These are phyloP conservation scores for Antedon mediterranea DNA, from an alignment of 53 echinoderm and acorn worm species.

Conservation along the genomic window DNA sequence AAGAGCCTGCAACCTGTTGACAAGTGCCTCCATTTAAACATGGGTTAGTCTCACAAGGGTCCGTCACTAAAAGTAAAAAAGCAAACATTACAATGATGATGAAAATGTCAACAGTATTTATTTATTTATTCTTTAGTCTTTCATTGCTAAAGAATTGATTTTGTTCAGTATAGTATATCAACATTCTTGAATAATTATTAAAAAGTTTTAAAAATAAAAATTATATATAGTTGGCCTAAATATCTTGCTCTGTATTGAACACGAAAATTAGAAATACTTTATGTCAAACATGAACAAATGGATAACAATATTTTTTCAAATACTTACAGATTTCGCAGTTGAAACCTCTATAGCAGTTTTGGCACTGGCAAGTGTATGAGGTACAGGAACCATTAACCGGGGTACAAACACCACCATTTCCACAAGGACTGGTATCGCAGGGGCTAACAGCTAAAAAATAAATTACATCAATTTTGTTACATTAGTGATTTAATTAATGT, in stretches of 20 bases:
- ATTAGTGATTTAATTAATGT: too few species aligned
- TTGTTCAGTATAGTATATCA: too few species aligned
- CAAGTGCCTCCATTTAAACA: conserved; percentile 66
- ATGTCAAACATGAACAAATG: too few species aligned
- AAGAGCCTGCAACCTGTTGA: conserved; percentile 21
- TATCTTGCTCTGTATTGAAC: too few species aligned
- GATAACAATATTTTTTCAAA: too few species aligned
- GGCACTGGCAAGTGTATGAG: conserved; percentile 48
- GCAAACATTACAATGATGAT: not conserved
- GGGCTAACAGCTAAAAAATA: conserved; percentile 40
- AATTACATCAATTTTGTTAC: not conserved
- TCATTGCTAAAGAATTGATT: too few species aligned
- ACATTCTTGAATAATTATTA: too few species aligned
- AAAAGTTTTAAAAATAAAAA: too few species aligned
- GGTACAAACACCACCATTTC: conserved; percentile 41
- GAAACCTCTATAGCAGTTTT: conserved; percentile 39
- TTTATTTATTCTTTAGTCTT: too few species aligned
- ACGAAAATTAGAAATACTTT: too few species aligned
- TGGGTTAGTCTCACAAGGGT: conserved; percentile 39
- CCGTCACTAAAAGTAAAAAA: conserved; percentile 25
- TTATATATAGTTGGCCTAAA: too few species aligned
- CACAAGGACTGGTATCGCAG: conserved; percentile 47
- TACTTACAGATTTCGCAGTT: conserved; percentile 60
- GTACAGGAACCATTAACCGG: conserved; percentile 7
- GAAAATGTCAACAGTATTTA: too few species aligned